Percentiles rank a stretch among this genome's conserved stretches.
Conservation (phyloP, 2,113 vertebrate species). For the Anarrhichthys ocellatus region DNA sequence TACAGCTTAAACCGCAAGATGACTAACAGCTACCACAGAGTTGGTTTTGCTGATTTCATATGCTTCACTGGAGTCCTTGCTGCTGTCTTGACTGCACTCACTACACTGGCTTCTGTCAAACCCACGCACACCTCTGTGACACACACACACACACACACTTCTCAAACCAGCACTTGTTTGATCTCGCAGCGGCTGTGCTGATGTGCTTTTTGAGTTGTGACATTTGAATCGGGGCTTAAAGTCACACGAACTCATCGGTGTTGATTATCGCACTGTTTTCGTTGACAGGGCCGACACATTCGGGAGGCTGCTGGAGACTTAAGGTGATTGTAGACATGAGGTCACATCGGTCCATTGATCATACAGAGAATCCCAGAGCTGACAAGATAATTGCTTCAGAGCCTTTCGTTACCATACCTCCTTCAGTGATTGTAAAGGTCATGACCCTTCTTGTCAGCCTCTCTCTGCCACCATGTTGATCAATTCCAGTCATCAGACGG, state of each 20-base stretch:
- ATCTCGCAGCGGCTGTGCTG: conserved; percentile 4
- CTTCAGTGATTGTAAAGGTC: conserved; percentile 51
- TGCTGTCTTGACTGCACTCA: conserved; percentile 41
- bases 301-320: conserved; percentile 8
- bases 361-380: conserved; percentile 35
- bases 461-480: conserved; percentile 34
- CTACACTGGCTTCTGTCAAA: conserved; percentile 47
- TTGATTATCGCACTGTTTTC: conserved; percentile 33
- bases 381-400: conserved; percentile 60
- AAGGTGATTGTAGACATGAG: conserved; percentile 40
- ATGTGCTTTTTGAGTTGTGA: conserved; percentile 53
- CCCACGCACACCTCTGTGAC: conserved; percentile 35
- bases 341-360: conserved; percentile 66
- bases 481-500: conserved; percentile 37
- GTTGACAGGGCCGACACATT: conserved; percentile 29
- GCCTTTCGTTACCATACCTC: conserved; percentile 51
- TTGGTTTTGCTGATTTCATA: conserved; percentile 62
- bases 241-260: conserved; percentile 23
- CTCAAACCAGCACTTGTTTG: conserved; percentile 22
- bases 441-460: conserved; percentile 42
- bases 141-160: conserved; percentile 5
- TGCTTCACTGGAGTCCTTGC: conserved; percentile 56
- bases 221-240: conserved; percentile 61
- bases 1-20: conserved; percentile 39
- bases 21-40: conserved; percentile 57